Base-by-base conservation (phyloP, 2,888 invertebrate genomes). In the Ornithoptera priamus region DNA sequence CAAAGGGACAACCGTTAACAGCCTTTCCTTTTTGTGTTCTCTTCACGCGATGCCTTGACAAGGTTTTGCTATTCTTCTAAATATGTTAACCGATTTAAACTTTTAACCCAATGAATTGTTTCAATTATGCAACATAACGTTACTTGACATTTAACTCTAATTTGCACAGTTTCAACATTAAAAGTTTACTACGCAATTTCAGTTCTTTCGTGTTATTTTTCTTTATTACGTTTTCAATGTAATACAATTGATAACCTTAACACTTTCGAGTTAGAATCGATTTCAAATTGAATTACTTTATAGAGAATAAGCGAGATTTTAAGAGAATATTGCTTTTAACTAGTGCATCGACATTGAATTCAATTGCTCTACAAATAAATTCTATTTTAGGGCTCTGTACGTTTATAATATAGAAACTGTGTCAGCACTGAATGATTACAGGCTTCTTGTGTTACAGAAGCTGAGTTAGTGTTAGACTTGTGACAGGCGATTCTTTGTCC, bases 321-420 rank as follows among this genome's bases (percentile, higher is more conserved):
- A 22, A 22, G 22, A 81, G 80, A 81, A 79, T 81, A 82, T 81
- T 86, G 82, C 81, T 80, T 73, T 57, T 77, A 78, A 77, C 76
- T 77, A 77, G 75, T 78, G 80, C 77, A 83, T 79, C 85, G 82
- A 88, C 85, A 89, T 88, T 89, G 87, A 85, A 87, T 89, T 84
- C 86, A 88, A 89, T 85, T 86, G 85, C 86, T 84, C 75, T 79
- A 71, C 85, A 78, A 87, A 88, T 89, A 89, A 88, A 89, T 85
- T 84, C 85, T 89, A 89, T 90, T 87, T 89, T 86, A 79, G 81
- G 83, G 77, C 77, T 84, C 82, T 79, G 82, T 85, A 87, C 88
- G 88, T 88, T 88, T 87, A 86, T 86, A 83, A 82, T 78, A 80
- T 80, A 76, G 77, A 81, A 85, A 85, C 85, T 87, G 81, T 85